These are phyloP conservation scores for Andrena dorsata DNA, from an alignment of 2,888 invertebrate genomes.

Conservation along the genomic window DNA sequence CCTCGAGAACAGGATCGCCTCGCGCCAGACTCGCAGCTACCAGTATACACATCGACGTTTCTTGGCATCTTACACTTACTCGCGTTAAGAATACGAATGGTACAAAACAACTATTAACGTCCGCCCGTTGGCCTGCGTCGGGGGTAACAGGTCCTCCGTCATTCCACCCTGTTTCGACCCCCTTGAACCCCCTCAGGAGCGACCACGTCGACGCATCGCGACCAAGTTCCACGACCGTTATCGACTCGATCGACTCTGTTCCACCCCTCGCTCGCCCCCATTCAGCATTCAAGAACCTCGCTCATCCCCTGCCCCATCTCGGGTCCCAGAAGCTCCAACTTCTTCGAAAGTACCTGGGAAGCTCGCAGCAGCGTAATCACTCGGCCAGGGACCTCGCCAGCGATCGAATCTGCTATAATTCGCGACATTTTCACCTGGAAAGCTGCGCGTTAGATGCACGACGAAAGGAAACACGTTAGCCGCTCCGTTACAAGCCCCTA, in stretches of 20 bases:
- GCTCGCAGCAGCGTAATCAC: conserved; percentile 11
- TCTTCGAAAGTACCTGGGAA: not conserved
- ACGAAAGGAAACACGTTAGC: not conserved
- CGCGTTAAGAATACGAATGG: conserved; percentile 80
- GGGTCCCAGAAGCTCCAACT: conserved; percentile 11
- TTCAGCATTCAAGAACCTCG: not conserved
- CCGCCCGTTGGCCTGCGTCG: conserved; percentile 51
- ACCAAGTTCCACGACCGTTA: conserved; percentile 21
- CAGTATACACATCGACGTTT: conserved; percentile 69
- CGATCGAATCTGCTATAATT: conserved; percentile 54
- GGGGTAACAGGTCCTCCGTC: not conserved
- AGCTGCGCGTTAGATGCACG: not conserved
- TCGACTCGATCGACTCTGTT: conserved; percentile 1
- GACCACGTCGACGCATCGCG: not conserved
- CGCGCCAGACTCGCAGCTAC: conserved; percentile 45
- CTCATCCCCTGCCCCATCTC: no score
- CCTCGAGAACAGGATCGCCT: conserved; percentile 40
- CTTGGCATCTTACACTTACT: conserved; percentile 77
- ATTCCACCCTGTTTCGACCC: not conserved
- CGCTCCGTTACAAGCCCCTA: not conserved
- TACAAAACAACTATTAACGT: conserved; percentile 79
- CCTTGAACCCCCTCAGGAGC: not conserved
- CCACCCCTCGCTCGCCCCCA: not conserved
- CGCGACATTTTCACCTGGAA: conserved; percentile 26
- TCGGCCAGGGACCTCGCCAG: conserved; percentile 39